Percentiles rank a stretch among this genome's conserved stretches.
Conservation (phyloP, 1,140 invertebrate genomes). For the Homarus americanus region DNA sequence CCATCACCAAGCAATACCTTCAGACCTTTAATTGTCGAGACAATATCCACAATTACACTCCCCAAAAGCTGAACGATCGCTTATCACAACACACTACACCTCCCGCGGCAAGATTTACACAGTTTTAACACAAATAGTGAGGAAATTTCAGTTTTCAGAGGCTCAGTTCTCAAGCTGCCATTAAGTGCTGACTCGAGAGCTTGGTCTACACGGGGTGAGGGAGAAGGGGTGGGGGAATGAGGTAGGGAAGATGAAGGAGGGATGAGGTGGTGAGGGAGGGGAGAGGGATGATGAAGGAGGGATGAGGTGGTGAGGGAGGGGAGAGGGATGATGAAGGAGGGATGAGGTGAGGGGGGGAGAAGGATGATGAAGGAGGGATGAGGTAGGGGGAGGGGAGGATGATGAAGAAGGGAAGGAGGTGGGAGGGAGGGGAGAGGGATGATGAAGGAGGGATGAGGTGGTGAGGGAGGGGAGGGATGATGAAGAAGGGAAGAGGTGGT, state of each 20-base stretch:
- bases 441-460: background rate
- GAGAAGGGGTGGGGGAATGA: background rate
- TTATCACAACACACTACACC: too few species aligned
- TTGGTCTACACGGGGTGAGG: background rate
- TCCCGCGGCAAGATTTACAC: too few species aligned
- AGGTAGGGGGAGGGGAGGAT: background rate
- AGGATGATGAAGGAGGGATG: background rate
- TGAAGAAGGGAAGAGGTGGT: too few species aligned
- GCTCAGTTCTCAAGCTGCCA: too few species aligned
- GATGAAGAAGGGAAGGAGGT: too few species aligned
- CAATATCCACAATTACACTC: too few species aligned
- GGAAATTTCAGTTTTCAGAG: too few species aligned
- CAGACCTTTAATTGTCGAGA: too few species aligned
- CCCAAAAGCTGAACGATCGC: too few species aligned
- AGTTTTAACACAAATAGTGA: too few species aligned
- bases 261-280: background rate
- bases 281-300: background rate
- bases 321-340: background rate
- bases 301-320: background rate
- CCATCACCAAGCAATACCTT: too few species aligned
- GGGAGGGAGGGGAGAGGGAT: background rate
- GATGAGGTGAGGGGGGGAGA: background rate
- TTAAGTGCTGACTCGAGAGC: too few species aligned
- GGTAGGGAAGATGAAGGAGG: background rate
- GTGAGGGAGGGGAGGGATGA: background rate